Conservation (phyloP, 2,113 vertebrate genomes). For the human (Homo sapiens) region DNA sequence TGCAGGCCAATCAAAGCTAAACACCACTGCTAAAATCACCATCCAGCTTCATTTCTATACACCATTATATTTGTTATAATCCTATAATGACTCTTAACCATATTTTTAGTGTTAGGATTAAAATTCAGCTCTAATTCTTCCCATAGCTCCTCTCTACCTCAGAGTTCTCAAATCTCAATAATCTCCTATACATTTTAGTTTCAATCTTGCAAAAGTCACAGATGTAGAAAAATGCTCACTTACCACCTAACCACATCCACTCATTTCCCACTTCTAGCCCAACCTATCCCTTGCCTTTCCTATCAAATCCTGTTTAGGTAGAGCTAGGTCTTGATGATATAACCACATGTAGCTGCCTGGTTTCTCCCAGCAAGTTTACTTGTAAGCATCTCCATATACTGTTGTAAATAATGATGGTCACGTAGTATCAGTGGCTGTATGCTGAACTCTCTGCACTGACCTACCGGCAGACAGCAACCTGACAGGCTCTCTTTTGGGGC, state of each 20-base stretch:
- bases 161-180: background rate
- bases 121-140: background rate
- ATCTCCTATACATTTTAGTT: background rate
- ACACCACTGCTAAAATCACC: background rate
- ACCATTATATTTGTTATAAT: background rate
- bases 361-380: background rate
- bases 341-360: background rate
- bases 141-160: background rate
- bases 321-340: background rate
- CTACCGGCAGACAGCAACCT: background rate
- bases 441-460: background rate
- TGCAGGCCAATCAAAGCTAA: background rate
- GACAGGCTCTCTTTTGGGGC: background rate
- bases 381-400: background rate
- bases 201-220: background rate
- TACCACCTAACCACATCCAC: background rate
- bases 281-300: background rate
- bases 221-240: background rate
- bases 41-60: background rate
- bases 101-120: background rate
- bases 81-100: background rate
- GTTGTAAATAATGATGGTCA: background rate
- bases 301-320: background rate
- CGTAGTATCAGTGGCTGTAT: background rate
- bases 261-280: background rate